Conservation (phyloP, 2,888 invertebrate species). For the Melipona beecheii region DNA sequence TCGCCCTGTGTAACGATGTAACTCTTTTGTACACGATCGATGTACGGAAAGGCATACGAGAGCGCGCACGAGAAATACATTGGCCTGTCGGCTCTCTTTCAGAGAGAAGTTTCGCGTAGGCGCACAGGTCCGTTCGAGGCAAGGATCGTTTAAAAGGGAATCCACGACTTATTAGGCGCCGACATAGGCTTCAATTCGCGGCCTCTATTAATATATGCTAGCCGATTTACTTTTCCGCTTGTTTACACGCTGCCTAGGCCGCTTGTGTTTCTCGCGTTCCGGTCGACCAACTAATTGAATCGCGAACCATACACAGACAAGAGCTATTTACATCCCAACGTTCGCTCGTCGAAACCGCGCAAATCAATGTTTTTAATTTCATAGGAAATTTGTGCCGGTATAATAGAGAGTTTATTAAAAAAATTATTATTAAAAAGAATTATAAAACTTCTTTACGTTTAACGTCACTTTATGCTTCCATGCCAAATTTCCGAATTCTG, state of each 20-base stretch:
- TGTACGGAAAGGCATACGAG: slow-evolving; percentile 59
- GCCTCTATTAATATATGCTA: slow-evolving; percentile 67
- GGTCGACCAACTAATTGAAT: slow-evolving; percentile 24
- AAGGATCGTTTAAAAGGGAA: slow-evolving; percentile 68
- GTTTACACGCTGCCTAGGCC: slow-evolving; percentile 36
- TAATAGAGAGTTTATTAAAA: background rate
- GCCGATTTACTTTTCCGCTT: slow-evolving; percentile 48
- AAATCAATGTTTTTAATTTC: background rate
- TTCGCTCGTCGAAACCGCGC: background rate
- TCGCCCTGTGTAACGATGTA: slow-evolving; percentile 2
- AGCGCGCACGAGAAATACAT: slow-evolving; percentile 74
- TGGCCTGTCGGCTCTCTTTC: slow-evolving; percentile 73
- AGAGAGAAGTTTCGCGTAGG: slow-evolving; percentile 74
- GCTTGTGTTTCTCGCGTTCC: slow-evolving; percentile 21
- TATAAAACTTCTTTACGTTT: no score
- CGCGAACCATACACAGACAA: background rate
- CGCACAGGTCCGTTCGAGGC: slow-evolving; percentile 62
- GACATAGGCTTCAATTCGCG: slow-evolving; percentile 72
- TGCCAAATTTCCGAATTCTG: background rate
- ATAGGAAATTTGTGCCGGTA: no score
- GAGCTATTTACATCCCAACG: background rate
- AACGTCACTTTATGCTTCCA: no score
- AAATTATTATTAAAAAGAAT: background rate
- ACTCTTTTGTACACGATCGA: slow-evolving; percentile 21
- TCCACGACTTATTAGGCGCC: slow-evolving; percentile 80